Base-by-base conservation (phyloP, 1,140 invertebrate species). In the Drosophila jambulina region DNA sequence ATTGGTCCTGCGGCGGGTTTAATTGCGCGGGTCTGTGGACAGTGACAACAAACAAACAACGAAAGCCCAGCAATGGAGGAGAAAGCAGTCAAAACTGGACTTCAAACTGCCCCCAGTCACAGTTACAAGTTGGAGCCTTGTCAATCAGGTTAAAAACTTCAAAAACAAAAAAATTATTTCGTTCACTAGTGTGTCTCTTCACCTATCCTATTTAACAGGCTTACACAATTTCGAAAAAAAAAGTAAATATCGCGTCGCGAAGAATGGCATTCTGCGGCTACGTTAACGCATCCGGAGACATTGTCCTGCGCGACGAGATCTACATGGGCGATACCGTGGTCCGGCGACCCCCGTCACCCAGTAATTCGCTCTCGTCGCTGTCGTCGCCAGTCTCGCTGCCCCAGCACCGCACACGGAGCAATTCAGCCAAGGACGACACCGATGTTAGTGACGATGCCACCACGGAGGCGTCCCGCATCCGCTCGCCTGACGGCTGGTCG, bases 1-100 rank as follows among this genome's bases (percentile, higher is more conserved):
- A 78, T 81, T 78, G 82, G 82, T n/a, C 40, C 19, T 36, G 49
- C 23, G 53, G 62, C 61, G 46, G 77, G 76, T 80, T 88, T 88
- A 84, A 90, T 90, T 88, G 80, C 65, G 69, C 76, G 43, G 25
- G 32, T 61, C 36, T 65, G 27, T 57, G 45, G 9, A 38, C 34
- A 38, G 1, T 58, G 56, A n/a, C 42, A 46, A 48, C 71, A 61
- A 85, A 75, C 34, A 36, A 36, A 36, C 34, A 36, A 36, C 12
- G 13, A 36, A 13, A 36, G 74, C 60, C 43, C 13, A 68, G 54
- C 21, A 67, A 19, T 38, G 23, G n/a, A 29, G 32, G 34, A 36
- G 34, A 40, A 38, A 58, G 3, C 40, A 40, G 9, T 40, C 49
- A 69, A 40, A 46, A 10, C 23, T 9, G 29, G 2, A 15, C 17